phyloP scores from a whole-genome alignment of 2,797 vertebrate genomes.

The Rachycentron canadum region DNA sequence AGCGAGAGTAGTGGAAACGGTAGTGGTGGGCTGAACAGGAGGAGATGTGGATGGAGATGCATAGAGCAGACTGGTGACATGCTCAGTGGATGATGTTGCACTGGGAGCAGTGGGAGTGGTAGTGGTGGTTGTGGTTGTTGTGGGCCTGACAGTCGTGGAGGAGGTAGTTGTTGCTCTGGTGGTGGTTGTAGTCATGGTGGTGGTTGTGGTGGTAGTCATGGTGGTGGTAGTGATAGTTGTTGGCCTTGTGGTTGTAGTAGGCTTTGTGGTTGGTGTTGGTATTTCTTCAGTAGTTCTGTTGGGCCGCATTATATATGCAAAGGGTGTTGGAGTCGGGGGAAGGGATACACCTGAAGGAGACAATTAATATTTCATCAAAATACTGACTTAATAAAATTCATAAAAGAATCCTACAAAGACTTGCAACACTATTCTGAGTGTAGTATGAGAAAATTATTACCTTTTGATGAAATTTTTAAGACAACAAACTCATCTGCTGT shows the following conservation, averaged over 20 bases:
- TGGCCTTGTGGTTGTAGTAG: constrained; percentile 46
- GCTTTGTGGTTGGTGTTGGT: constrained; percentile 40
- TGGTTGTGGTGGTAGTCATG: constrained; percentile 26
- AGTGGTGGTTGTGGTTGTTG: constrained; percentile 59
- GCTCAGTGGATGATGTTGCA: constrained; percentile 61
- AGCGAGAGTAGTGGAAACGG: constrained; percentile 40
- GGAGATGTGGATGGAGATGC: constrained; percentile 51
- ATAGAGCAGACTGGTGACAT: constrained; percentile 43
- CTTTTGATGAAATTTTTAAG: background rate
- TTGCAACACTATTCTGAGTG: background rate
- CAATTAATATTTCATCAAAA: constrained; percentile 7
- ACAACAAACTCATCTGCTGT: background rate
- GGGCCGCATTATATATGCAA: constrained; percentile 83
- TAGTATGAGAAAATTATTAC: background rate
- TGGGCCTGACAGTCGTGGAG: constrained; percentile 51
- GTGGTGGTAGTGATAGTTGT: constrained; percentile 38
- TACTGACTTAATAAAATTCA: background rate
- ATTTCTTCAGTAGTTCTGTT: constrained; percentile 81
- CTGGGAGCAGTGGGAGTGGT: constrained; percentile 52
- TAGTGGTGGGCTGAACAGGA: constrained; percentile 56
- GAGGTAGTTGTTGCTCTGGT: constrained; percentile 41
- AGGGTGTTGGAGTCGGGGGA: constrained; percentile 83
- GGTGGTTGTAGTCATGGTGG: constrained; percentile 15
- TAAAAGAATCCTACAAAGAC: background rate
- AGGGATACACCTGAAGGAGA: constrained; percentile 79